phyloP scores from a whole-genome alignment of 2,113 vertebrate species.

The Cacatua alba region DNA sequence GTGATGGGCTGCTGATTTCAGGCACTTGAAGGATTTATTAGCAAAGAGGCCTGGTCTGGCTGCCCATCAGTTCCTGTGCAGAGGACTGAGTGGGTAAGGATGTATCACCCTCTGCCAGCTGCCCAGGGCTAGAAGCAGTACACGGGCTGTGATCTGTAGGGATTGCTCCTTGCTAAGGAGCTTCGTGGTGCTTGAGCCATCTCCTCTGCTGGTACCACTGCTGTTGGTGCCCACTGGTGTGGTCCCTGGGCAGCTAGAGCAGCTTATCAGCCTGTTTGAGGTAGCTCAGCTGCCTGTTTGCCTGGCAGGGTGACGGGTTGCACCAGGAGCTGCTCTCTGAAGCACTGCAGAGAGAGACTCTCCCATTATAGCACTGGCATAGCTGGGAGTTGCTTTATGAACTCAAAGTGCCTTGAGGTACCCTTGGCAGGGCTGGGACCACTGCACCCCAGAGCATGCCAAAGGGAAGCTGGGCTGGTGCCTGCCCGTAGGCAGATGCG shows the following conservation, averaged over 20 bases:
- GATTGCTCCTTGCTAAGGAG: accelerated
- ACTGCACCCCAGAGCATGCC: accelerated
- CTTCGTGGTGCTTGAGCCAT: background rate
- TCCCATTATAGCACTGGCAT: background rate
- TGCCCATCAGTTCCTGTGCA: background rate
- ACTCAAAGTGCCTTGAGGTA: accelerated
- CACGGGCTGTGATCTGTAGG: accelerated
- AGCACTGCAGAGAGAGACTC: background rate
- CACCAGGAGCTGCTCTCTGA: background rate
- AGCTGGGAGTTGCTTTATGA: background rate
- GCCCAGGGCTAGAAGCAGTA: background rate
- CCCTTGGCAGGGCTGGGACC: background rate
- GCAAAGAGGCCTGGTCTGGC: background rate
- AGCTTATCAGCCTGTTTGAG: background rate
- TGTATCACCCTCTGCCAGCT: background rate
- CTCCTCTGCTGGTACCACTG: background rate
- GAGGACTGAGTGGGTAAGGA: background rate
- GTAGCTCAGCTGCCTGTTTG: background rate
- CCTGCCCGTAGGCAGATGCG: background rate
- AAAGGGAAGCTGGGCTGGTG: background rate
- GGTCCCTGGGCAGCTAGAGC: background rate
- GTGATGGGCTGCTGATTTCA: background rate
- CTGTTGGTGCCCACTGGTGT: accelerated
- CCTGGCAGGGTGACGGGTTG: background rate
- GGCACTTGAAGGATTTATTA: background rate